phyloP scores from a whole-genome alignment of 2,113 vertebrate species.

The Bufo gargarizans region DNA sequence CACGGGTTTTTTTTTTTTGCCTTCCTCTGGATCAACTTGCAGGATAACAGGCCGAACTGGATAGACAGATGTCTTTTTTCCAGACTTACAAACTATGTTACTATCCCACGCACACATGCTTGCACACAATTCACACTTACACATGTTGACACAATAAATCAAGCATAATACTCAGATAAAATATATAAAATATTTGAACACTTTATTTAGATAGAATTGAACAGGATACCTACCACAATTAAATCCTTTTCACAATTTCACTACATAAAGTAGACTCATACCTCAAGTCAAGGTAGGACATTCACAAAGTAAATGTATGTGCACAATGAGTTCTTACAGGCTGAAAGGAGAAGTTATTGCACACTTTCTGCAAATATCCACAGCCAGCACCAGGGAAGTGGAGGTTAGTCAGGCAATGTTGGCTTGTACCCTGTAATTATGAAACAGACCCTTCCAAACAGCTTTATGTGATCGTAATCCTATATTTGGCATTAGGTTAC shows the following conservation, averaged over 20 bases:
- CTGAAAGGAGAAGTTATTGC: constrained; percentile 1
- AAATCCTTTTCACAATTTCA: constrained; percentile 25
- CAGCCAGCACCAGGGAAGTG: constrained; percentile 2
- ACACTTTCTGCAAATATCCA: not conserved
- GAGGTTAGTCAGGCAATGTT: constrained; percentile 23
- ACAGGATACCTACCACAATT: constrained; percentile 51
- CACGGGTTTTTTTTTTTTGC: too few species aligned
- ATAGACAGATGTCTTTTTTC: too few species aligned
- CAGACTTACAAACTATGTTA: too few species aligned
- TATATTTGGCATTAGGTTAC: not conserved
- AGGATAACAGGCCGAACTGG: too few species aligned
- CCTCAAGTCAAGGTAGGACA: constrained; percentile 2
- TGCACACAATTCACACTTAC: too few species aligned
- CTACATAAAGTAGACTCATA: constrained; percentile 1
- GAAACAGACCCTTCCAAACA: not conserved
- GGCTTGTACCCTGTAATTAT: constrained; percentile 32
- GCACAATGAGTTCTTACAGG: constrained; percentile 26
- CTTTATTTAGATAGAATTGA: constrained; percentile 52
- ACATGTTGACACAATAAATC: not conserved
- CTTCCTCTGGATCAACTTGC: too few species aligned
- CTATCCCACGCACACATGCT: too few species aligned
- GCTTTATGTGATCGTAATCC: not conserved
- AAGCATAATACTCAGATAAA: not conserved
- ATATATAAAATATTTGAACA: constrained; percentile 49
- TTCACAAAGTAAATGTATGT: not conserved